Evolutionary conservation across 2,888 invertebrate species (phyloP), one percentile per base, ranked within the genome.

Genomic region (Creontiades dilutus): DNA sequence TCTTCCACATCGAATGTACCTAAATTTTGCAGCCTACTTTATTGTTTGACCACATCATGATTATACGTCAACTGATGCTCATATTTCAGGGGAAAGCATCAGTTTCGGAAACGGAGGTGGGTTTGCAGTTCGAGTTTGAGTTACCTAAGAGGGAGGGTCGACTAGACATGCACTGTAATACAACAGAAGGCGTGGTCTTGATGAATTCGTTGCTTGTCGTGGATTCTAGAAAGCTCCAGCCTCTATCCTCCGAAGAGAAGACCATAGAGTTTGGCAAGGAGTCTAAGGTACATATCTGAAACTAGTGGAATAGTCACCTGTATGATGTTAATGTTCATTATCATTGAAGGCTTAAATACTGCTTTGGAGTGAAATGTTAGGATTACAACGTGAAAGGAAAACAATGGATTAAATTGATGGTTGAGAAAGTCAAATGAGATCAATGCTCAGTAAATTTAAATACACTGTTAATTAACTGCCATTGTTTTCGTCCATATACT

Each of bases 161-260:
- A n/a, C 9, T 90, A n/a, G 86, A 86, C 23, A 46, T 90, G 75
- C 86, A 28, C 14, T 90, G 90, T 80, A 90, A 90, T 37, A 47
- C 90, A 9, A 55, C 86, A 1, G 86, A 78, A 37, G 90, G 78
- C 2, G 13, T 37, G n/a, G 27, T 48, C 12, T 75, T 89, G 47
- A 86, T 14, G 57, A 46, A 78, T 16, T 55, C 85, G 2, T 46
- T 90, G 23, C 82, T 86, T 7, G 57, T 86, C n/a, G 90, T 90
- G 1, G 82, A 86, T 68, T 55, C 86, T 13, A 76, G 47, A 19
- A 85, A 57, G 57, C 75, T 90, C 19, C 76, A 78, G 12, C 90
- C 90, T 7, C 47, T 90, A 0, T 81, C 90, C 7, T 46, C 86
- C 12, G 55, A 90, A 28, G 84, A 46, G n/a, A 82, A 84, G 27